phyloP scores from a whole-genome alignment of 2,797 vertebrate species.

The Tangara arthus region DNA sequence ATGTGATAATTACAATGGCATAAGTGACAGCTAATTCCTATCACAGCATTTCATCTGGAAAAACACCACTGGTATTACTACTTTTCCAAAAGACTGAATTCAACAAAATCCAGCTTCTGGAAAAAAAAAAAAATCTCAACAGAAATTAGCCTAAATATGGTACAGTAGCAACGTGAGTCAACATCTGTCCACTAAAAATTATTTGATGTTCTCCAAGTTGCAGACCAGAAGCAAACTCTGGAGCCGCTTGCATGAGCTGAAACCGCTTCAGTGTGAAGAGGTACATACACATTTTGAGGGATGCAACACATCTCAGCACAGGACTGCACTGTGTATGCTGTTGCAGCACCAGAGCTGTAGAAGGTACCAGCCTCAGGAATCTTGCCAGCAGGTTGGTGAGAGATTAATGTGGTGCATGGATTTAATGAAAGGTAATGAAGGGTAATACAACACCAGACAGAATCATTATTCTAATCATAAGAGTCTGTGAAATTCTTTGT shows the following conservation, averaged over 20 bases:
- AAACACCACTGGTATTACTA: neutral
- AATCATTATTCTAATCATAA: neutral
- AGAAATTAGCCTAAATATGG: neutral
- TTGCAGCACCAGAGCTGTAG: neutral
- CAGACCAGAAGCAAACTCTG: neutral
- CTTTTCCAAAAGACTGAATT: neutral
- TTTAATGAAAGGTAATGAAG: neutral
- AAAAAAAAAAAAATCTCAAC: neutral
- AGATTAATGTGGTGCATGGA: neutral
- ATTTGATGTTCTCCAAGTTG: neutral
- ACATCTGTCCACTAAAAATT: neutral
- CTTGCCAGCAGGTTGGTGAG: neutral
- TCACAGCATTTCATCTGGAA: neutral
- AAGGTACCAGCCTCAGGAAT: neutral
- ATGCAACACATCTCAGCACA: neutral
- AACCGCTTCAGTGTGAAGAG: neutral
- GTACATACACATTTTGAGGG: fast-evolving
- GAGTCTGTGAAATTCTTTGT: neutral
- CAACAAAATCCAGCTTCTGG: neutral
- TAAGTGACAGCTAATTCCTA: neutral
- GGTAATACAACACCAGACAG: neutral
- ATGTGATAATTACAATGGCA: neutral
- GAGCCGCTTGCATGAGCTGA: neutral
- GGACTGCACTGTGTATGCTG: neutral
- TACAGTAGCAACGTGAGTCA: neutral